Evolutionary conservation across 2,113 vertebrate species (phyloP), one percentile per base, ranked within the genome.

Genomic region (Phaethon lepturus): DNA sequence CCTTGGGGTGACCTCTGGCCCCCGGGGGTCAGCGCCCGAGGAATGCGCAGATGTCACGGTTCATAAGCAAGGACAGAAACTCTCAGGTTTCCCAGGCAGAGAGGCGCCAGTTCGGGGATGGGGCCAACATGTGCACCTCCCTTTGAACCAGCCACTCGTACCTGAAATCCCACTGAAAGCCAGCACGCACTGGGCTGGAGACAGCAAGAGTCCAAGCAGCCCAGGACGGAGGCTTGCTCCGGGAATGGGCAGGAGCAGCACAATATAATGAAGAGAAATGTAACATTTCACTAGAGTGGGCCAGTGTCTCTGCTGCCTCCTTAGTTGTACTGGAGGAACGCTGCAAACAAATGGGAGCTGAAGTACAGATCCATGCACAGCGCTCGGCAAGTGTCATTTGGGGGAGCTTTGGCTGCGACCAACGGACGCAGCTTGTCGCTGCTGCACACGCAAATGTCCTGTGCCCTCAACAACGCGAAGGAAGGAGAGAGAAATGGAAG

Each of bases 21-120:
- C 96, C 88, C 79, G 52, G 97, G 95, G 98, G 98, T 99, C 98
- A 98, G 97, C 97, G 97, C 98, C 98, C 98, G 96, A 97, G 97
- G 98, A 99, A 98, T 98, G 98, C 98, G 97, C 98, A 99, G 98
- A 99, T 99, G 98, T 99, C 98, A 98, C 98, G 97, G 97, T 98
- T 98, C 98, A 98, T 98, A 98, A 98, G 98, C 95, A 97, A 97
- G 97, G 91, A 97, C 97, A 97, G 95, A 97, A 97, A 96, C 96
- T 97, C 98, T 98, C 98, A 97, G 97, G 98, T 99, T 98, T 98
- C 98, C 97, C 97, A 98, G 98, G 98, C 98, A 98, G 97, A 97
- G 97, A 97, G 98, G 98, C 98, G 98, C 98, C 98, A 98, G 98
- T 94, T 96, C 91, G 83, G 97, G 97, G 97, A 98, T 97, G 97